These are phyloP conservation scores for Pachyseris speciosa DNA, from an alignment of 64 coral and sea anemone genomes.

Conservation along the genomic window DNA sequence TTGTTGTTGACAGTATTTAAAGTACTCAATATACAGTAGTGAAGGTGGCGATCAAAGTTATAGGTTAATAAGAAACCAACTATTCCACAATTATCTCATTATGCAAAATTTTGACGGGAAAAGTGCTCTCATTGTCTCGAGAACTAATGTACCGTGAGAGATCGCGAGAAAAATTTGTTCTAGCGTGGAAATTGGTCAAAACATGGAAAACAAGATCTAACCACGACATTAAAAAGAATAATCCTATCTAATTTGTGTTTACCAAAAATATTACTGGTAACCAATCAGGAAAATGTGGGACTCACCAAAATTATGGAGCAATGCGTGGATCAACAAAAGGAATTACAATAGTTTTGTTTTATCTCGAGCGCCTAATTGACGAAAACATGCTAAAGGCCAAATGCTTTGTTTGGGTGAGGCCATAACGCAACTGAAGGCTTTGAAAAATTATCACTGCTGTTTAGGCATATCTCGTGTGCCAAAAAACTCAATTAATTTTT, in stretches of 20 bases:
- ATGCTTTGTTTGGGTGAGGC: slow-evolving; percentile 24
- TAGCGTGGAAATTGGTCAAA: background rate
- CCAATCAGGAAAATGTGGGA: background rate
- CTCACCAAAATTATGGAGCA: background rate
- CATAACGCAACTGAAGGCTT: background rate
- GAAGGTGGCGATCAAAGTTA: too few relatives aligned
- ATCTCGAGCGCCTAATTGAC: background rate
- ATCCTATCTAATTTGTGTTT: background rate
- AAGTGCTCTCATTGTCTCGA: too few relatives aligned
- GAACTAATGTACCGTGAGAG: too few relatives aligned
- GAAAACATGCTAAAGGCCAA: slow-evolving; percentile 16
- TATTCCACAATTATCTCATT: too few relatives aligned
- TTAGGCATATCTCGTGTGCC: background rate
- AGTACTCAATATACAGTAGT: too few relatives aligned
- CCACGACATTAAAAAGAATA: background rate
- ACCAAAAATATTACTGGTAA: background rate
- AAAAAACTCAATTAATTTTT: too few relatives aligned
- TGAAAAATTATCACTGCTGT: background rate
- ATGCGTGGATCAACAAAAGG: background rate
- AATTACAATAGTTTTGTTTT: background rate
- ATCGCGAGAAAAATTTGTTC: background rate
- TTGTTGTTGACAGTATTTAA: too few relatives aligned
- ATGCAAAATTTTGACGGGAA: too few relatives aligned
- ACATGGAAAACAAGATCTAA: background rate
- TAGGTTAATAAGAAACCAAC: too few relatives aligned